Evolutionary conservation across 2,113 vertebrate species (phyloP).

Genomic region (Thunnus thynnus): DNA sequence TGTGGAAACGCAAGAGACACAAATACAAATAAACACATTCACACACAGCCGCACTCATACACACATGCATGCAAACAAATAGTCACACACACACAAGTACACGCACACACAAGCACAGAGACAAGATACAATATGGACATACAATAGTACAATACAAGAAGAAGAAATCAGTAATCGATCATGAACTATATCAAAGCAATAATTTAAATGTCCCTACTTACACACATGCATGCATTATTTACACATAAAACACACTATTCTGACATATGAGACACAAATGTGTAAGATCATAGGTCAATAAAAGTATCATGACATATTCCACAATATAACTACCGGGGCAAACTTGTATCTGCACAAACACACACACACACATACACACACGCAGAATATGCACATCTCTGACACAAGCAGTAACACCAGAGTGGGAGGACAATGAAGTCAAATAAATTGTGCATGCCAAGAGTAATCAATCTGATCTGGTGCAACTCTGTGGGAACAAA

Average conservation of each 20-base stretch:
- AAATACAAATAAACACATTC: slow-evolving; percentile 60
- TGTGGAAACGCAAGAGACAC: slow-evolving; percentile 64
- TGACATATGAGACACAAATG: slow-evolving; percentile 5
- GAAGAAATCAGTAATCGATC: slow-evolving; percentile 9
- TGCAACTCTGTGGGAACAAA: slow-evolving; percentile 73
- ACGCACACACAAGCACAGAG: slow-evolving; percentile 22
- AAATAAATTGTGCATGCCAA: slow-evolving; percentile 81
- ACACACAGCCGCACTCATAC: slow-evolving; percentile 48
- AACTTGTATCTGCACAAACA: slow-evolving; percentile 33
- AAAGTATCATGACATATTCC: slow-evolving; percentile 25
- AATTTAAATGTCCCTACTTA: background rate
- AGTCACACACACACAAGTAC: slow-evolving; percentile 4
- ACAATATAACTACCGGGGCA: slow-evolving; percentile 4
- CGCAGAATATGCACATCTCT: slow-evolving; percentile 58
- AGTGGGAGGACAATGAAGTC: slow-evolving; percentile 81
- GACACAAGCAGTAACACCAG: slow-evolving; percentile 65
- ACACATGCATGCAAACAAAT: slow-evolving; percentile 6
- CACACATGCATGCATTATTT: background rate
- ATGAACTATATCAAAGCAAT: background rate
- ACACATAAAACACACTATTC: slow-evolving; percentile 11
- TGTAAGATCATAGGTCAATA: slow-evolving; percentile 16
- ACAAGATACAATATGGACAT: slow-evolving; percentile 42
- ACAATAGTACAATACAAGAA: slow-evolving; percentile 11
- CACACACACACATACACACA: slow-evolving; percentile 33
- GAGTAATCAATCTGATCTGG: slow-evolving; percentile 79